phyloP scores from a whole-genome alignment of 2,113 vertebrate species.

The Oreochromis tanganicae region DNA sequence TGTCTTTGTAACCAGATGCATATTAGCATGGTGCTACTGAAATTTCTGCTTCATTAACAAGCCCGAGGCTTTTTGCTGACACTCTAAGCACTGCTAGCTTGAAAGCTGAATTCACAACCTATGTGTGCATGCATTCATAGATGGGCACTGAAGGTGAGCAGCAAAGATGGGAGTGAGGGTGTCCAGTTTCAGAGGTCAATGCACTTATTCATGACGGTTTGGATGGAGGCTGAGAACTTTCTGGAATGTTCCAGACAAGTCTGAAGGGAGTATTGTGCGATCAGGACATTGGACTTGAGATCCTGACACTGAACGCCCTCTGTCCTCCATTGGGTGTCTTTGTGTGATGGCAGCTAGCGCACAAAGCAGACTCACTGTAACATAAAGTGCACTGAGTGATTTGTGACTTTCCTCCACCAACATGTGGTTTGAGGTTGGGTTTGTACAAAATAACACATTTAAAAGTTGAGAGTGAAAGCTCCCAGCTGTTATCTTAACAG shows the following conservation, averaged over 20 bases:
- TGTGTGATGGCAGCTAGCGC: background rate
- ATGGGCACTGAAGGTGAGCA: background rate
- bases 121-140: background rate
- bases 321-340: conserved; percentile 20
- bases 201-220: conserved; percentile 45
- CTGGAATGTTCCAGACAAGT: conserved; percentile 65
- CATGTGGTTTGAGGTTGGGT: background rate
- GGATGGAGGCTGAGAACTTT: conserved; percentile 36
- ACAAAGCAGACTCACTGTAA: conserved; percentile 22
- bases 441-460: background rate
- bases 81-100: background rate
- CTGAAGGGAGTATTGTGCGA: conserved; percentile 52
- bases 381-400: background rate
- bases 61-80: background rate
- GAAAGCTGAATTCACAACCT: background rate
- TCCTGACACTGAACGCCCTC: conserved; percentile 23
- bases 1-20: background rate
- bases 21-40: background rate
- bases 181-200: conserved; percentile 51
- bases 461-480: background rate
- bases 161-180: background rate
- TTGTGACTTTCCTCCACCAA: background rate
- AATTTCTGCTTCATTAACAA: conserved; percentile 10
- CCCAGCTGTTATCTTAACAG: background rate
- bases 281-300: background rate